Percentiles rank a stretch among this genome's conserved stretches.
These are phyloP conservation scores for Clarias gariepinus DNA, from an alignment of 2,113 vertebrate genomes.

Conservation along the genomic window DNA sequence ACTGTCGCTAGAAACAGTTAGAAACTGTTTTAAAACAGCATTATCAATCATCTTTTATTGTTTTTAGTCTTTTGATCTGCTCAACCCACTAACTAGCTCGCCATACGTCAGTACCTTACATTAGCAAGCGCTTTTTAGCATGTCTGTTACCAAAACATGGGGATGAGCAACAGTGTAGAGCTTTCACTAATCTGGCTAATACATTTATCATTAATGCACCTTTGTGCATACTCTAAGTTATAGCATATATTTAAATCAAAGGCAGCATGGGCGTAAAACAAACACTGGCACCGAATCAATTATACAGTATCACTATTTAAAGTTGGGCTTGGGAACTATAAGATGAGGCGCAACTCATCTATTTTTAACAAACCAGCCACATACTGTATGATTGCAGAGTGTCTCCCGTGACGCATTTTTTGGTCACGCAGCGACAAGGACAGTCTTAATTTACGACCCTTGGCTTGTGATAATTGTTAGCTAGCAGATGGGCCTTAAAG, in stretches of 20 bases:
- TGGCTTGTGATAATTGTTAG: slow-evolving; percentile 76
- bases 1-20: no score
- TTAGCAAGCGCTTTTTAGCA: not conserved
- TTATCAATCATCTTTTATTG: not conserved
- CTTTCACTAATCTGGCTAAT: not conserved
- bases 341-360: slow-evolving; percentile 55
- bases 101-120: not conserved
- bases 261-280: not conserved
- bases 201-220: not conserved
- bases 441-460: slow-evolving; percentile 71
- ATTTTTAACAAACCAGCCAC: slow-evolving; percentile 70
- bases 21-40: not conserved
- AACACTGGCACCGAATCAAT: slow-evolving; percentile 27
- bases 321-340: slow-evolving; percentile 57
- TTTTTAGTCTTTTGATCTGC: not conserved
- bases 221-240: not conserved
- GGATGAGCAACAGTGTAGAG: not conserved
- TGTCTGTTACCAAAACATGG: not conserved
- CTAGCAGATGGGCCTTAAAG: slow-evolving; percentile 69
- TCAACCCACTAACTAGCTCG: not conserved
- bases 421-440: slow-evolving; percentile 66
- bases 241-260: not conserved
- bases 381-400: slow-evolving; percentile 70
- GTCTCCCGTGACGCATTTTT: slow-evolving; percentile 71
- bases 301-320: slow-evolving; percentile 62